A percentile compares a stretch with the other conserved stretches of the same genome.
Evolutionary conservation across 2,113 vertebrate genomes (phyloP).

Genomic region (Oreochromis niloticus): DNA sequence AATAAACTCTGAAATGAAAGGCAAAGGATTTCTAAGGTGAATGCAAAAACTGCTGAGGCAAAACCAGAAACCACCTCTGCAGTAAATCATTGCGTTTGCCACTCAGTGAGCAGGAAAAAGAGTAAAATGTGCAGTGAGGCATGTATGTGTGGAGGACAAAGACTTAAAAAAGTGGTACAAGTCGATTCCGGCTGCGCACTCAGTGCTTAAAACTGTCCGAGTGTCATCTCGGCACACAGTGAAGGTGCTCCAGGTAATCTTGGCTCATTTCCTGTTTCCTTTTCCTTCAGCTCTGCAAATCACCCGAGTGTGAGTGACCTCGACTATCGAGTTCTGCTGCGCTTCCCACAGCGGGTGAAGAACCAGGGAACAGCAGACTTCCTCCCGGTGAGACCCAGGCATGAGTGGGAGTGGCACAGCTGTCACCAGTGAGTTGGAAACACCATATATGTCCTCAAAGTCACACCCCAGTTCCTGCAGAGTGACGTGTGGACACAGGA

Average conservation of each 20-base stretch:
- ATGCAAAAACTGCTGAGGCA: not conserved
- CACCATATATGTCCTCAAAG: not conserved
- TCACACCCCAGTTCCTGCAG: not conserved
- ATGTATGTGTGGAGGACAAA: not conserved
- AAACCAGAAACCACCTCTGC: not conserved
- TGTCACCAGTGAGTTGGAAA: conserved; percentile 74
- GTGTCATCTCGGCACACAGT: not conserved
- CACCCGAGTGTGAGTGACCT: conserved; percentile 62
- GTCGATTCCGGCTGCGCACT: not conserved
- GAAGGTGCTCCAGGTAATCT: not conserved
- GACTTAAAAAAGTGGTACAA: not conserved
- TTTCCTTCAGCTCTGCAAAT: conserved; percentile 69
- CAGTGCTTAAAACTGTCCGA: not conserved
- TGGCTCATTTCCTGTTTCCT: not conserved
- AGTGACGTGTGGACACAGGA: not conserved
- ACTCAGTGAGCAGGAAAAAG: not conserved
- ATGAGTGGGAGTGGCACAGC: conserved; percentile 82
- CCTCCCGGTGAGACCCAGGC: conserved; percentile 74
- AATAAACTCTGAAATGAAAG: conserved; percentile 39
- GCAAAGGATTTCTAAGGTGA: conserved; percentile 39
- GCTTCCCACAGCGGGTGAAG: conserved; percentile 80
- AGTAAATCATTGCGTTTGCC: not conserved
- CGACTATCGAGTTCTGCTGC: conserved; percentile 74
- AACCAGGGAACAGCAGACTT: conserved; percentile 79
- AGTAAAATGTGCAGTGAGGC: not conserved